Conservation (phyloP, 2,888 invertebrate genomes). For the Drosophila monieri region DNA sequence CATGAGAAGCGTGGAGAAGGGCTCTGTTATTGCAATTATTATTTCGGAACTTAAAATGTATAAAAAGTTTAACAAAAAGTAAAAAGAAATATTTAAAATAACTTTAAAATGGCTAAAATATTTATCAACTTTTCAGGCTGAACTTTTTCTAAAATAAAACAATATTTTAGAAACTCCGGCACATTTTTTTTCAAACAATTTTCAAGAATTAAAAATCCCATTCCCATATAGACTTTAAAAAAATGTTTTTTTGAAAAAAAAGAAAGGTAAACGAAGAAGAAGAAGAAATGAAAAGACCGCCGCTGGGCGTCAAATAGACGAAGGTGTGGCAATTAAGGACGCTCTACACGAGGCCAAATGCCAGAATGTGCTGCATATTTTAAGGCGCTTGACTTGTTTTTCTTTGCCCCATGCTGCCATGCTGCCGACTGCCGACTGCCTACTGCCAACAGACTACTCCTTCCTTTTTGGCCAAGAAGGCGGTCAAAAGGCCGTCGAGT, state of each 20-base stretch:
- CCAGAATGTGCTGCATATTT: slow-evolving; percentile 69
- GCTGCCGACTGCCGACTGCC: neutral
- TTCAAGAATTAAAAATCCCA: neutral
- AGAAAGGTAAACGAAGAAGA: neutral
- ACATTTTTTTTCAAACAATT: too few relatives aligned
- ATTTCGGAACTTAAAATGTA: neutral
- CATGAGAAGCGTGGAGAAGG: neutral
- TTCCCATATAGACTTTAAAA: neutral
- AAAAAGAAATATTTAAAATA: too few relatives aligned
- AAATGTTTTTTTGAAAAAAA: too few relatives aligned
- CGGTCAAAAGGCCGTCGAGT: slow-evolving; percentile 75
- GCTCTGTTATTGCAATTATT: neutral
- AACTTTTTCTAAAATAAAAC: too few relatives aligned
- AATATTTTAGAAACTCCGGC: too few relatives aligned
- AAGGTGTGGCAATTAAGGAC: slow-evolving; percentile 46
- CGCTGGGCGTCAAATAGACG: slow-evolving; percentile 13
- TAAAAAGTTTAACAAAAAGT: neutral
- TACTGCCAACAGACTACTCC: neutral
- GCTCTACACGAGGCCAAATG: slow-evolving; percentile 28
- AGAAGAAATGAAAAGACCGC: slow-evolving; percentile 1
- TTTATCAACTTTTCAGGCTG: too few relatives aligned
- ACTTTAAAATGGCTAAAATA: too few relatives aligned
- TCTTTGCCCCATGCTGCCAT: neutral
- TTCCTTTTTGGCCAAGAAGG: slow-evolving; percentile 36
- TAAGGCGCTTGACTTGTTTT: slow-evolving; percentile 44